Conservation (phyloP, 2,113 vertebrate genomes). For the Hippocampus comes region DNA sequence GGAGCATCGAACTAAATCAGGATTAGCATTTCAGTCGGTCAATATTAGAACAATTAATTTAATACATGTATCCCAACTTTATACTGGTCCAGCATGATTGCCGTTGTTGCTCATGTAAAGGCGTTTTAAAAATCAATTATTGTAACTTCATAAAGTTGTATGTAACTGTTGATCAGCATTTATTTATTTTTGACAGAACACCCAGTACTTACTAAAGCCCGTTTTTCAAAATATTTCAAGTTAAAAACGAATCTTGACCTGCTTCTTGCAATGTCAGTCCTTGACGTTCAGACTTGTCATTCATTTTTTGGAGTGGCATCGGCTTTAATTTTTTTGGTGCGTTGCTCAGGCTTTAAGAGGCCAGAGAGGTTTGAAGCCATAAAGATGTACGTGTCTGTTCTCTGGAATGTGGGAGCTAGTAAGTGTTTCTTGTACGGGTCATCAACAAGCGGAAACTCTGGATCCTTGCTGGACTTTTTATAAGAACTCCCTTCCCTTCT, state of each 20-base stretch:
- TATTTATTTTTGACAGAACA: no score
- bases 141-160: no score
- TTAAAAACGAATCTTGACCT: not conserved
- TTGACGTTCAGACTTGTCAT: not conserved
- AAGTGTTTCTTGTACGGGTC: conserved; percentile 28
- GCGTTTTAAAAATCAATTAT: no score
- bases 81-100: no score
- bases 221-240: not conserved
- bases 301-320: conserved; percentile 30
- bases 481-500: not conserved
- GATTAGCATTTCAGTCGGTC: no score
- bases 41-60: no score
- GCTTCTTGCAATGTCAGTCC: not conserved
- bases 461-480: conserved; percentile 29
- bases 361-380: conserved; percentile 40
- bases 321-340: not conserved
- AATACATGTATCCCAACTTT: no score
- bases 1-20: no score
- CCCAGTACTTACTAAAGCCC: not conserved
- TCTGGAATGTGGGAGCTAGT: conserved; percentile 53
- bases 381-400: conserved; percentile 24
- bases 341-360: conserved; percentile 13
- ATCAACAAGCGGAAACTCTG: conserved; percentile 59
- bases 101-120: no score
- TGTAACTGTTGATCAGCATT: no score